Conservation (phyloP, 2,113 vertebrate genomes). For the Zapus hudsonius region DNA sequence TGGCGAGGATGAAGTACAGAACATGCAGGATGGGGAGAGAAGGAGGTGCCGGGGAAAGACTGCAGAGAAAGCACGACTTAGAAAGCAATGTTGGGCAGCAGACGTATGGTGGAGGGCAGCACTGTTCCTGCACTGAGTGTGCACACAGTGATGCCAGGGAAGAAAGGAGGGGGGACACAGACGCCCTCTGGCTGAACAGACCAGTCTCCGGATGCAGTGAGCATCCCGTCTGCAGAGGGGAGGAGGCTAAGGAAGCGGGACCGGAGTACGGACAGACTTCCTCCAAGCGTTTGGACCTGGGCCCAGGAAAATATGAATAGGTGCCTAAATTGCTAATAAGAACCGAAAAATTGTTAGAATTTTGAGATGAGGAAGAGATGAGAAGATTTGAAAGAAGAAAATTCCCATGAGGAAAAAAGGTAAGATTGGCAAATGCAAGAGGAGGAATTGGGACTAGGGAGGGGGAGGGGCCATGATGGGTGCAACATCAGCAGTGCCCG, state of each 20-base stretch:
- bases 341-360: too few species aligned
- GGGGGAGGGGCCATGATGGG: neutral
- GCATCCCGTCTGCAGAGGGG: neutral
- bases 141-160: neutral
- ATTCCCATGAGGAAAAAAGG: too few species aligned
- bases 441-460: rapidly evolving
- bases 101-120: rapidly evolving
- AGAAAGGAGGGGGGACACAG: neutral
- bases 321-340: neutral
- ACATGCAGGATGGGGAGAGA: neutral
- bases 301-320: neutral
- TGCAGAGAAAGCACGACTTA: neutral
- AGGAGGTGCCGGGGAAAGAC: neutral
- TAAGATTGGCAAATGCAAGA: too few species aligned
- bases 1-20: neutral
- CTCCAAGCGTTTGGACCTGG: neutral
- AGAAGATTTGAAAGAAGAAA: neutral
- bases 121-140: neutral
- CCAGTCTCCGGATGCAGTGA: neutral
- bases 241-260: too few species aligned
- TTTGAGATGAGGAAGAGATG: neutral
- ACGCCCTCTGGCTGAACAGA: neutral
- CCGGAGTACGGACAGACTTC: too few species aligned
- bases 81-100: too few species aligned
- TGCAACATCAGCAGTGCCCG: neutral